Percentiles rank a stretch among this genome's conserved stretches.
Evolutionary conservation across 2,888 invertebrate genomes (phyloP).

Genomic region (Parnassius mnemosyne): DNA sequence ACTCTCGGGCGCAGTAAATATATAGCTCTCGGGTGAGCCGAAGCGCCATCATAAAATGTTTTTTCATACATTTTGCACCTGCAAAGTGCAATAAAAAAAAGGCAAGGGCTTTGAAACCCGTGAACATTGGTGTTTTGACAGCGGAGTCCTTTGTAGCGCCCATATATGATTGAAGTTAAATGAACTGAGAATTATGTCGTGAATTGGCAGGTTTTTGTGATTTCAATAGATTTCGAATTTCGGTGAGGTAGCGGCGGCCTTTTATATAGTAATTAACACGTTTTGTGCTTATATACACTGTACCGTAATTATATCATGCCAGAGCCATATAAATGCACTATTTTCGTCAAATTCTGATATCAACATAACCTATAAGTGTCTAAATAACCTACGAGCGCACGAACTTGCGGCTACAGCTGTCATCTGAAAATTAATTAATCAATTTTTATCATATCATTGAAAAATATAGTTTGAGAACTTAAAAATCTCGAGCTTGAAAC

Average conservation of each 20-base stretch:
- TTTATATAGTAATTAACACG: conserved; percentile 5
- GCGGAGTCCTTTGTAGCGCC: conserved; percentile 56
- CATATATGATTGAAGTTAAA: conserved; percentile 32
- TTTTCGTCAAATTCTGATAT: no score
- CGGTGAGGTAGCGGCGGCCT: background rate
- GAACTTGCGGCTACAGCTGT: no score
- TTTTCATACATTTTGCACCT: conserved; percentile 66
- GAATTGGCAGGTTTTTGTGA: conserved; percentile 28
- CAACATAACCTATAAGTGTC: no score
- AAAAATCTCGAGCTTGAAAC: no score
- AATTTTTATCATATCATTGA: no score
- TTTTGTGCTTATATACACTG: background rate
- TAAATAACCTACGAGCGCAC: no score
- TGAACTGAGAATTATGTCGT: conserved; percentile 29
- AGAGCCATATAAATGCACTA: no score
- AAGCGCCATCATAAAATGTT: conserved; percentile 70
- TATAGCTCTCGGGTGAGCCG: conserved; percentile 35
- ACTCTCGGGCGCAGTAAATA: conserved; percentile 25
- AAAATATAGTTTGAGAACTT: no score
- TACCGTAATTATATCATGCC: background rate
- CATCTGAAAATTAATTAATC: no score
- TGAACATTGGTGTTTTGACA: conserved; percentile 70
- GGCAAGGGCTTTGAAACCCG: conserved; percentile 37
- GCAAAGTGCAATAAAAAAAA: conserved; percentile 51
- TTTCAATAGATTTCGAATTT: conserved; percentile 20